phyloP scores from a whole-genome alignment of 2,113 vertebrate genomes.

The Cavia aperea region DNA sequence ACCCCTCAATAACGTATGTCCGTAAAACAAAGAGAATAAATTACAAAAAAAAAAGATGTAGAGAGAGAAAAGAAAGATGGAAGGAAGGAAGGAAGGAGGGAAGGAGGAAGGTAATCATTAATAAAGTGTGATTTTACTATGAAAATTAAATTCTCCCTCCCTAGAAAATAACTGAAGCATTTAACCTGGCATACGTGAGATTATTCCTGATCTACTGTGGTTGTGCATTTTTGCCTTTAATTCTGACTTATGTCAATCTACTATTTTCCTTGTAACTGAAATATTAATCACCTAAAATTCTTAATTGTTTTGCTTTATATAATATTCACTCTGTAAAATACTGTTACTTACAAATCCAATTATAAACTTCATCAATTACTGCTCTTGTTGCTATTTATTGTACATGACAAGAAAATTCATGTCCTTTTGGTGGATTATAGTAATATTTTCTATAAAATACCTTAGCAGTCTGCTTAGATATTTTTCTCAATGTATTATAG shows the following conservation, averaged over 20 bases:
- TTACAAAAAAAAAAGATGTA: neutral
- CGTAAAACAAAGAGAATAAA: neutral
- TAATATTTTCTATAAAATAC: neutral
- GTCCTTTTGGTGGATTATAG: neutral
- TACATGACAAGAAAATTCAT: neutral
- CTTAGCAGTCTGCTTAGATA: neutral
- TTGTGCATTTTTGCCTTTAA: neutral
- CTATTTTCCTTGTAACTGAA: neutral
- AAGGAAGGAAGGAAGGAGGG: neutral
- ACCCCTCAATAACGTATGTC: neutral
- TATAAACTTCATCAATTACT: neutral
- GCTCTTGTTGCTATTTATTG: neutral
- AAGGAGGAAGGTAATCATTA: neutral
- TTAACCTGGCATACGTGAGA: neutral
- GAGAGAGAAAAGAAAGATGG: neutral
- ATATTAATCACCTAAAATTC: neutral
- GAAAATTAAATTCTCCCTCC: neutral
- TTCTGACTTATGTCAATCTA: neutral
- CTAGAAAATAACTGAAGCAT: neutral
- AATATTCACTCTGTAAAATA: neutral
- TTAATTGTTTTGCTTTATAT: neutral
- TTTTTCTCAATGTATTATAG: slow-evolving; percentile 10
- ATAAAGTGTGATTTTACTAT: neutral
- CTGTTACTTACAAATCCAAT: neutral
- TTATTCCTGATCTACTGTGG: neutral